phyloP scores from a whole-genome alignment of 1,140 invertebrate genomes.

The Drosophila biarmipes region DNA sequence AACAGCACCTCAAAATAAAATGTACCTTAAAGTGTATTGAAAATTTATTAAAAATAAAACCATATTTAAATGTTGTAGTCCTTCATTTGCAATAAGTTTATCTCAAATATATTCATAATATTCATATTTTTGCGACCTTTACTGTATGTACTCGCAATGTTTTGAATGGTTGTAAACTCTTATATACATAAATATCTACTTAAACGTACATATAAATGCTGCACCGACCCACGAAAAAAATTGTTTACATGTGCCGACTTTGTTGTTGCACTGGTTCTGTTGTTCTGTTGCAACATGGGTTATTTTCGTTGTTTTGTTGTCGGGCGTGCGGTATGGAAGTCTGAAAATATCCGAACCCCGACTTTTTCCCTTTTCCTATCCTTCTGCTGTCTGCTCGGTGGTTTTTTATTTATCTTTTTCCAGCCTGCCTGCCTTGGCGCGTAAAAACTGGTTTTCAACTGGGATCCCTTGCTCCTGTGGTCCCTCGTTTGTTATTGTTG shows the following conservation, averaged over 20 bases:
- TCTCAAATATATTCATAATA: too few relatives aligned
- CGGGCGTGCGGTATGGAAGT: slow-evolving; percentile 43
- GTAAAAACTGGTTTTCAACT: slow-evolving; percentile 64
- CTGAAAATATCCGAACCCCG: slow-evolving; percentile 12
- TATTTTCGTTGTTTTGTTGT: slow-evolving; percentile 50
- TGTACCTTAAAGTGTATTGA: background rate
- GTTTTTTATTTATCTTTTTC: slow-evolving; percentile 24
- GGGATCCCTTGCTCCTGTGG: slow-evolving; percentile 35
- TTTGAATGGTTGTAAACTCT: slow-evolving; percentile 15
- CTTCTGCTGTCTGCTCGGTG: slow-evolving; percentile 29
- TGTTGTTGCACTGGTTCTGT: slow-evolving; percentile 18
- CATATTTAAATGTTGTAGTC: too few relatives aligned
- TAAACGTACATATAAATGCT: slow-evolving; percentile 5
- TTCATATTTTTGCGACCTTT: background rate
- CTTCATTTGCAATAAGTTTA: too few relatives aligned
- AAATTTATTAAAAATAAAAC: too few relatives aligned
- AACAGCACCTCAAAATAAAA: too few relatives aligned
- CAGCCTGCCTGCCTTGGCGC: slow-evolving; percentile 55
- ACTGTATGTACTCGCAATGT: slow-evolving; percentile 26
- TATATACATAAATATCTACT: background rate
- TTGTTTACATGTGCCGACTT: slow-evolving; percentile 39
- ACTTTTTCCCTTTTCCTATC: slow-evolving; percentile 19
- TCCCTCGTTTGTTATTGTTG: slow-evolving; percentile 39
- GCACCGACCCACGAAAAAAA: slow-evolving; percentile 21
- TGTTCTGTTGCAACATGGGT: slow-evolving; percentile 56